Evolutionary conservation across 35 echinoderm and acorn worm genomes (phyloP), one percentile per base, ranked within the genome.

Genomic region (Ptychodera flava): DNA sequence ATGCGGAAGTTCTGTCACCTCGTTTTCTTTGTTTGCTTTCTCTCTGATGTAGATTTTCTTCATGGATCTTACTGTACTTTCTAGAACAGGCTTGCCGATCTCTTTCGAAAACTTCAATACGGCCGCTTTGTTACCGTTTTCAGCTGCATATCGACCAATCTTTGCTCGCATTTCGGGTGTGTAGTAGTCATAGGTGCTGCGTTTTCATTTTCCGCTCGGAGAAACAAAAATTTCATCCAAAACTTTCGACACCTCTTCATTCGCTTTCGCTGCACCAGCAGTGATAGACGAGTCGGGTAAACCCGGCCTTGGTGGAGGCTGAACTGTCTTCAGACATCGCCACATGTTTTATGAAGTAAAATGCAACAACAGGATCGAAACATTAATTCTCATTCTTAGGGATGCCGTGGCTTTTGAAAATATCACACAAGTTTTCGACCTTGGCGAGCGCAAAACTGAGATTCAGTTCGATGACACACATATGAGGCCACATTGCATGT

Each of bases 61-160:
- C 82, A 90, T 90, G 12, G 82, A 53, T 80, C 83, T 85, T 1
- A 90, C 83, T 28, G 83, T 85, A 37, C 89, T 90, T 81, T 90
- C 89, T 80, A 80, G 84, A 1, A 90, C 35, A 0, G 82, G 33
- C 33, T 35, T 52, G 0, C 84, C 33, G 31, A 90, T 29, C 29
- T 90, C 89, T 83, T 90, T 90, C 6, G 79, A 85, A 53, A 80
- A 90, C 34, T 82, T 90, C 34, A 35, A 80, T 0, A 76, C 82
- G n/a, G 89, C 89, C 22, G 83, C 78, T 16, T 79, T 86, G 30
- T 85, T 38, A 12, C 89, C 89, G 33, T 32, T 36, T 37, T 90
- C 89, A 12, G 89, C 82, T 2, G 89, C 89, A 86, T 79, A 90
- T 35, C 31, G 79, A 33, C 89, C 89, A 35, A 90, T 90, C 80